phyloP scores from a whole-genome alignment of 92 coral and sea anemone species.

The Paramuricea clavata region DNA sequence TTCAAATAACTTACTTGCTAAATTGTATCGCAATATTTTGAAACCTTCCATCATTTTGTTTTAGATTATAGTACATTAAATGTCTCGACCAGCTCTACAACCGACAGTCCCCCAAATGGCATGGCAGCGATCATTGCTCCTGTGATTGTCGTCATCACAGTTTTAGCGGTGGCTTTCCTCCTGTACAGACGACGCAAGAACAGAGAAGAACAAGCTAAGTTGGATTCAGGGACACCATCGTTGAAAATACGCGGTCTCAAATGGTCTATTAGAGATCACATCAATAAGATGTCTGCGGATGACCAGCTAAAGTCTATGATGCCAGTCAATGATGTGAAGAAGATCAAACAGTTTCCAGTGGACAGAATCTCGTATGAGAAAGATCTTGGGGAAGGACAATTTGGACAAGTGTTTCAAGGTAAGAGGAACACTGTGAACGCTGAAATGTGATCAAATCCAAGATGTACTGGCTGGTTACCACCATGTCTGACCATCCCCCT shows the following conservation, averaged over 20 bases:
- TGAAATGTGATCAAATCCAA: too few species aligned
- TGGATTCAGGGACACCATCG: conserved; percentile 53
- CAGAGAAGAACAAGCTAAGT: conserved; percentile 58
- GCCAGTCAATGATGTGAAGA: conserved; percentile 81
- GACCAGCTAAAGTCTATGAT: conserved; percentile 83
- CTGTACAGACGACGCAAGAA: conserved; percentile 24
- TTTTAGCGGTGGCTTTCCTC: conserved; percentile 55
- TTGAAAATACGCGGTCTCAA: conserved; percentile 52
- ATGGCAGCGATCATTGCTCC: conserved; percentile 59
- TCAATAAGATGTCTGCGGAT: conserved; percentile 78
- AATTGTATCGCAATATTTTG: too few species aligned
- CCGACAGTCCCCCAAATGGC: background rate
- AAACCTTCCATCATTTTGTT: too few species aligned
- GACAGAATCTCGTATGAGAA: conserved; percentile 88
- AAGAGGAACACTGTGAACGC: too few species aligned
- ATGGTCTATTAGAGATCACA: conserved; percentile 78
- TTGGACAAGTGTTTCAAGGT: conserved; percentile 99
- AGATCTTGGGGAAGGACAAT: conserved; percentile 98
- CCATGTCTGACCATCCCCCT: too few species aligned
- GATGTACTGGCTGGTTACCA: too few species aligned
- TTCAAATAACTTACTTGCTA: too few species aligned
- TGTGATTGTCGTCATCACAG: conserved; percentile 43
- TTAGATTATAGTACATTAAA: too few species aligned
- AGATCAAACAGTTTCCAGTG: conserved; percentile 79
- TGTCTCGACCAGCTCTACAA: too few species aligned